Conservation (phyloP, 1,140 invertebrate genomes). For the Heliconius congener region DNA sequence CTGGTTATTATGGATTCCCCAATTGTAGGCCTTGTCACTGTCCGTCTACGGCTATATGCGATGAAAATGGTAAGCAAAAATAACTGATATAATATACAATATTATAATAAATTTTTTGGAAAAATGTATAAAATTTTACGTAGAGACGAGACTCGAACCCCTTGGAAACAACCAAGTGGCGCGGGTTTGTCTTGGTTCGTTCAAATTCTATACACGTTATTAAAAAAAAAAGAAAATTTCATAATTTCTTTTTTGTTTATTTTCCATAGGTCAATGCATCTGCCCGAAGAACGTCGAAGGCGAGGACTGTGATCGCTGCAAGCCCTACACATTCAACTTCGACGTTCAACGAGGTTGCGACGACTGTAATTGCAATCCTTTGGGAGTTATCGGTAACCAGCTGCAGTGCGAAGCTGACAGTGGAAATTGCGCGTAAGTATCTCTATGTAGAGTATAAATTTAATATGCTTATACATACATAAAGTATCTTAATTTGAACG, state of each 20-base stretch:
- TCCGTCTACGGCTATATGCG: conserved; percentile 90
- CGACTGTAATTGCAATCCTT: conserved; percentile 93
- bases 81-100: neutral
- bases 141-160: too few species aligned
- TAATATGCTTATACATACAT: too few species aligned
- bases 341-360: conserved; percentile 97
- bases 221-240: too few species aligned
- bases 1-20: conserved; percentile 97
- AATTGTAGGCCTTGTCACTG: conserved; percentile 94
- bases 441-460: too few species aligned
- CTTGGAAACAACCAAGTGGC: too few species aligned
- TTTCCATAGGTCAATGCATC: conserved; percentile 85
- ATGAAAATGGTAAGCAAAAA: conserved; percentile 81
- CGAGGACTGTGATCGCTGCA: conserved; percentile 93
- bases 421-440: conserved; percentile 89
- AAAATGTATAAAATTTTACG: too few species aligned
- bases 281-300: conserved; percentile 92
- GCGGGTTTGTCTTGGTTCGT: too few species aligned
- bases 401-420: conserved; percentile 93
- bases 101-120: too few species aligned
- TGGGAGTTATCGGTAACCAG: conserved; percentile 89
- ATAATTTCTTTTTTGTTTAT: neutral
- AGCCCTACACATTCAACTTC: conserved; percentile 94
- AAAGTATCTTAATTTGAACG: too few species aligned
- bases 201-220: too few species aligned